These are phyloP conservation scores for Ceyx erithaca DNA, from an alignment of 2,797 vertebrate species.

Conservation along the genomic window DNA sequence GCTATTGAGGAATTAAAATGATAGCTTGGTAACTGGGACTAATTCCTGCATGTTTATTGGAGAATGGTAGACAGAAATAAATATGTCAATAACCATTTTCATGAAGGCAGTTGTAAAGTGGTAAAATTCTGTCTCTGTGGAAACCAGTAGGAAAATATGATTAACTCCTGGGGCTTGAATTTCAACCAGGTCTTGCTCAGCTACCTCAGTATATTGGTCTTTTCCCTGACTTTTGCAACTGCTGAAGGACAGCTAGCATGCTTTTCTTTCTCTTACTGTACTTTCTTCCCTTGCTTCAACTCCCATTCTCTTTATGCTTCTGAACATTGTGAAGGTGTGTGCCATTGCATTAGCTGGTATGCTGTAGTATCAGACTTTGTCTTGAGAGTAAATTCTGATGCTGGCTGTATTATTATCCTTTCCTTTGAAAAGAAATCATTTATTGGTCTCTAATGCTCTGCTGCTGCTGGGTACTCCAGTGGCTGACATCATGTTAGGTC, in stretches of 20 bases:
- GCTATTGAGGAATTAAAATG: background rate
- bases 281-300: background rate
- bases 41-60: background rate
- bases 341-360: background rate
- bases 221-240: background rate
- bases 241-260: background rate
- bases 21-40: background rate
- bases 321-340: background rate
- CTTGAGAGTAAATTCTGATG: background rate
- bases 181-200: background rate
- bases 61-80: background rate
- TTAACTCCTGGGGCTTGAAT: background rate
- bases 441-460: background rate
- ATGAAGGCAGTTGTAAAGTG: background rate
- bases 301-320: background rate
- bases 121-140: background rate
- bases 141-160: background rate
- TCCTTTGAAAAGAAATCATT: background rate
- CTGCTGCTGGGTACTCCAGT: background rate
- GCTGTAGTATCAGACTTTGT: background rate
- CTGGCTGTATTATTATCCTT: background rate
- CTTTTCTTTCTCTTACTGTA: background rate
- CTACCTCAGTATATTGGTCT: background rate
- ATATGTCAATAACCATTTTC: background rate
- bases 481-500: background rate